Conservation (phyloP, 2,888 invertebrate genomes). For the Hirtodrosophila duncani region DNA sequence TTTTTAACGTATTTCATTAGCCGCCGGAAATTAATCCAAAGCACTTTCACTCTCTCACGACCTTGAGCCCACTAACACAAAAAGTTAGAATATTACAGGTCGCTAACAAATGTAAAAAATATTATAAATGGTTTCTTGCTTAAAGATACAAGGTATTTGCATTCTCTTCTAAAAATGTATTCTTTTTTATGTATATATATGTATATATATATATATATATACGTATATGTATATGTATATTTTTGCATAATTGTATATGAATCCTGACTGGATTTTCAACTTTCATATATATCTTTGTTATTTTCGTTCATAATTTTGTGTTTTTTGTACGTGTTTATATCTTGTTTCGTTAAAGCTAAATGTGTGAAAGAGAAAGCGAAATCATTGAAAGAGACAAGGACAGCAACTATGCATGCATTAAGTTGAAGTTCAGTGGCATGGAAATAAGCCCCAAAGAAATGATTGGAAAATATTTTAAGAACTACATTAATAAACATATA, state of each 20-base stretch:
- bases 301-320: conserved; percentile 10
- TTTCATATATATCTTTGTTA: conserved; percentile 14
- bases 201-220: not conserved
- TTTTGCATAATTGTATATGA: conserved; percentile 10
- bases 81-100: not conserved
- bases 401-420: not conserved
- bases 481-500: conserved; percentile 1
- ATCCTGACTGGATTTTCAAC: conserved; percentile 11
- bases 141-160: not conserved
- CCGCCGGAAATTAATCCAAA: too few relatives aligned
- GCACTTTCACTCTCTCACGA: too few relatives aligned
- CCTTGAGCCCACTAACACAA: too few relatives aligned
- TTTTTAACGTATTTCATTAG: too few relatives aligned
- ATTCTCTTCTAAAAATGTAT: not conserved
- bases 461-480: conserved; percentile 15
- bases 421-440: not conserved
- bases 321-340: conserved; percentile 40
- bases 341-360: conserved; percentile 39
- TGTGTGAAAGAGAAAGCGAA: conserved; percentile 3
- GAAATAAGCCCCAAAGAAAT: conserved; percentile 24
- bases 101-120: not conserved
- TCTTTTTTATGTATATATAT: not conserved
- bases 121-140: not conserved
- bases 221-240: not conserved
- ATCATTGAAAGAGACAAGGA: not conserved